Evolutionary conservation across 2,113 vertebrate genomes (phyloP), one percentile per base, ranked within the genome.

Genomic region (Brienomyrus longianalis): DNA sequence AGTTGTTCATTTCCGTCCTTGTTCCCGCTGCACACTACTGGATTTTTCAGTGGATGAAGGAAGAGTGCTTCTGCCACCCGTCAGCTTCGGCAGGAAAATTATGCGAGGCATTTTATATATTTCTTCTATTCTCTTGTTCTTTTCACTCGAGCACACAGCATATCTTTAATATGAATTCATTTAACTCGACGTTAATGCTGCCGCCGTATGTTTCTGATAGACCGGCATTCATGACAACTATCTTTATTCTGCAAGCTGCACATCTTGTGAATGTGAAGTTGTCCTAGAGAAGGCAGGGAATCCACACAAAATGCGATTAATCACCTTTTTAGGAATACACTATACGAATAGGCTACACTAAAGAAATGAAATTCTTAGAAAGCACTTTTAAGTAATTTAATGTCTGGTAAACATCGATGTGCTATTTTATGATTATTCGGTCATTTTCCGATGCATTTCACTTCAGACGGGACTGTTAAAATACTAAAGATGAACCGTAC

Each of bases 101-200:
- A 66, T 51, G 54, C 86, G 21, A 90, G 59, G 87, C 88, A 91
- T 90, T 80, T 86, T 83, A 80, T 89, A 56, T 86, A 93, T 92
- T 91, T 31, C 87, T 84, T 88, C 86, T 80, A 89, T 90, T 70
- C 52, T 89, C 84, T 62, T 51, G 7, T 48, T 54, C 43, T 88
- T 59, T 83, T 83, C 13, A 23, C 43, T 88, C 48, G 90, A 88
- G 50, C 86, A 88, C 48, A 51, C 85, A 90, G 59, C 85, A 87
- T 87, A 74, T 84, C 23, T 83, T 83, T 54, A 54, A 27, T 83
- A 39, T 59, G 50, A 56, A 88, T 88, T 90, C 51, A 66, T 77
- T 54, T 83, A 59, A 88, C 87, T 74, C 31, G n/a, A 74, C 19
- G 92, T 93, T 92, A 92, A 93, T 95, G 91, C 95, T 93, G 94